Base-by-base conservation (phyloP, 2,888 invertebrate species). In the Patella depressa region DNA sequence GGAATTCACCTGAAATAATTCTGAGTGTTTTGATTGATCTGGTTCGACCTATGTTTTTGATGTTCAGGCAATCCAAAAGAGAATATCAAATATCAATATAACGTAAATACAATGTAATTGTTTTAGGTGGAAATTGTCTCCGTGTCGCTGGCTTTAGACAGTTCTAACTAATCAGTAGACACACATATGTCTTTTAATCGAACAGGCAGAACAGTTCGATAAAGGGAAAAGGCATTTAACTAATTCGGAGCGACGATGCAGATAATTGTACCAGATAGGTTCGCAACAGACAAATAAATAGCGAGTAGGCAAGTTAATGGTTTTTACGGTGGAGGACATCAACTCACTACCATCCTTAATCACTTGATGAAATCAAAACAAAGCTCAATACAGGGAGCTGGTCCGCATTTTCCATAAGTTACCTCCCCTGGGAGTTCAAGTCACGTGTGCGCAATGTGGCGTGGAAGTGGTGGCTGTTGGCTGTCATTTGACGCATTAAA, bases 391-490 rank as follows among this genome's bases (percentile, higher is more conserved):
- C 65, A 65, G 24, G 12, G 24, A 12, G 65, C 65, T 24, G 24
- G 65, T 65, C 65, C 19, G 24, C 65, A 65, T 19, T 65, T 24
- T 65, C 65, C 19, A 65, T 65, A 24, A 65, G 65, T 65, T 65
- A 65, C 65, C 65, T 65, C 65, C 65, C 65, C 24, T 65, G 65
- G 24, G 65, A 65, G 19, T 24, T 11, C 11, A 2, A 65, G 24
- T 19, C 65, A 65, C 65, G 65, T 65, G 65, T 65, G 65, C 24
- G 19, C 65, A 65, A 65, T 65, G 65, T 65, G 73, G 69, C 17
- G 81, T 74, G 24, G 80, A 78, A 71, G 79, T 45, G 45, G 72
- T 77, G 29, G 78, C 74, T 5, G 77, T 17, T 72, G 71, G 15
- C 78, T 17, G 75, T 65, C 65, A 65, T 65, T 65, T 65, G 24